Evolutionary conservation across 2,113 vertebrate genomes (phyloP), one percentile per base, ranked within the genome.

Genomic region (Condylura cristata): DNA sequence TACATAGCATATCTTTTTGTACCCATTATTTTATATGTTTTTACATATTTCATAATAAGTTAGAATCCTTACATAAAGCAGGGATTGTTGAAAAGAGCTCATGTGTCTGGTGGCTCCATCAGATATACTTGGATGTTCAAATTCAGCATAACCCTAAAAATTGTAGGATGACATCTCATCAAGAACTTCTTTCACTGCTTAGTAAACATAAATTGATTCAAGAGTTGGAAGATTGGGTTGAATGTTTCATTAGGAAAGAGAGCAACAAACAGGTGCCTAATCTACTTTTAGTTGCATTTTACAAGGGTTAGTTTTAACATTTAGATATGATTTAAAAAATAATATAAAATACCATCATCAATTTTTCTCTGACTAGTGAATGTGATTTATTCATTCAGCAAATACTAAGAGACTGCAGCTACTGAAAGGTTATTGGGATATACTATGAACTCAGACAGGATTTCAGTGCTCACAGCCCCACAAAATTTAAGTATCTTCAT

Each of bases 301-400:
- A 70, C 58, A 74, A 83, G 51, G 56, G 76, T 24, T 48, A 48
- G 44, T 22, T 60, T 5, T 28, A 92, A 56, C 56, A 75, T 58
- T 90, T 74, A 34, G 8, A 37, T n/a, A 18, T 56, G 28, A 9
- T 68, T 96, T 91, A 87, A 83, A 90, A 88, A 63, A 56, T 48
- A 83, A 84, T 61, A 37, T 37, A 92, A 39, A 60, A 75, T 12
- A 51, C 3, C 26, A 86, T 46, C 34, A 81, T 46, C 26, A 37
- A 63, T 82, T 86, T 76, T 95, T 82, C 68, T 93, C 48, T 72
- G 63, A 41, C 53, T 86, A 53, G 82, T 44, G 61, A 85, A 48
- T 71, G 72, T 87, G 71, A 80, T 80, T 72, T 20, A 66, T 41
- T 82, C 22, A 80, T 24, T 76, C 72, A 60, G 13, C 24, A 93